phyloP scores from a whole-genome alignment of 2,113 vertebrate species.

The Leuciscus idus region DNA sequence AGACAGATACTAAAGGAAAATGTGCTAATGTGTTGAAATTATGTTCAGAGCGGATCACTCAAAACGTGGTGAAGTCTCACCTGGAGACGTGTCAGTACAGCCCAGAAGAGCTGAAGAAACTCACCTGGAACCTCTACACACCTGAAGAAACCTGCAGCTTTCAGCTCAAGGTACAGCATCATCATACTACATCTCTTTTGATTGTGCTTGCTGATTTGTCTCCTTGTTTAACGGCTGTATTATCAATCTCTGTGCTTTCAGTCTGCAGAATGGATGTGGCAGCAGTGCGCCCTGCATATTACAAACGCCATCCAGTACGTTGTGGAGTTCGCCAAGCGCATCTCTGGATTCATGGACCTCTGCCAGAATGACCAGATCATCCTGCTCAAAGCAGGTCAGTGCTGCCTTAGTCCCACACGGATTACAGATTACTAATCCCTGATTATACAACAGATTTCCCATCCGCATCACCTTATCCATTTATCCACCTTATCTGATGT shows the following conservation, averaged over 20 bases:
- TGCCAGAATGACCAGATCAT: conserved; percentile 95
- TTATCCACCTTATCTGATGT: conserved; percentile 9
- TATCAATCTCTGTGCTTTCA: conserved; percentile 59
- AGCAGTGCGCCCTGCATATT: conserved; percentile 86
- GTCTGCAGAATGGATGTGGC: conserved; percentile 91
- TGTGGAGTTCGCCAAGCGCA: conserved; percentile 91
- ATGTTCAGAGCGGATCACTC: conserved; percentile 80
- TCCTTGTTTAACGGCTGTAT: neutral
- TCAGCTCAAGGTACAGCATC: conserved; percentile 81
- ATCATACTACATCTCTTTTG: neutral
- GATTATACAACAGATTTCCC: conserved; percentile 30
- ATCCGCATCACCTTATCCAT: neutral
- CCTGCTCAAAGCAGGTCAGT: conserved; percentile 91
- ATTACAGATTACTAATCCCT: conserved; percentile 23
- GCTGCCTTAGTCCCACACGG: neutral
- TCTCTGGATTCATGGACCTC: conserved; percentile 92
- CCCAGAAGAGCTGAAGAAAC: conserved; percentile 84
- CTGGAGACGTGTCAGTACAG: conserved; percentile 89
- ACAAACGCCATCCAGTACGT: conserved; percentile 92
- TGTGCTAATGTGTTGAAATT: neutral
- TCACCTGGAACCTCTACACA: conserved; percentile 83
- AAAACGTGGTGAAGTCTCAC: conserved; percentile 89
- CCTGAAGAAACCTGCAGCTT: conserved; percentile 82
- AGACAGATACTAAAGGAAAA: neutral
- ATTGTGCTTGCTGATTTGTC: neutral